Evolutionary conservation across 2,113 vertebrate genomes (phyloP), one percentile per base, ranked within the genome.

Genomic region (Melospiza melodia): DNA sequence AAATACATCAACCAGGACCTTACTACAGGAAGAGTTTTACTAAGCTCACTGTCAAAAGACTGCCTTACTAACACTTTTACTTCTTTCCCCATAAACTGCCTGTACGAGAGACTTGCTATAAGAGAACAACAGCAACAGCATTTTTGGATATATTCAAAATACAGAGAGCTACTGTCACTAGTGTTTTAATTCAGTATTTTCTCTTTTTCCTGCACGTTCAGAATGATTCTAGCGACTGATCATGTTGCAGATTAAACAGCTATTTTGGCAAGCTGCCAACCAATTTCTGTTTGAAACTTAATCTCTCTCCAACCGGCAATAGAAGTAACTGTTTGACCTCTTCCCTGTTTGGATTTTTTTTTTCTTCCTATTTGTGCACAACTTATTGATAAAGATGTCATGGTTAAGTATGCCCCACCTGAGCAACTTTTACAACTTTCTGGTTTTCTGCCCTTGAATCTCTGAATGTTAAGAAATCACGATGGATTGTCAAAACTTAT

Each of bases 271-370:
- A 87, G 25, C 52, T 93, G 82, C 74, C 95, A 94, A 28, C 5
- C 68, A 78, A 86, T 95, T 97, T 97, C 88, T 95, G 68, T 96
- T 97, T 97, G 95, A 97, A 97, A 96, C 21, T 52, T 88, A 84
- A 92, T 96, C 9, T 92, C 76, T 79, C 61, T 94, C 61, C 44
- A 90, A 86, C 66, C 2, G 1, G 65, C 61, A 92, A 83, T 11
- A 89, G 84, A 73, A 92, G 49, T 80, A 95, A 92, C 91, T 95
- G 74, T 94, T 97, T 95, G 94, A 96, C 92, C 93, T 79, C 63
- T 87, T 92, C 54, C 59, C 62, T 57, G 25, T 58, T 79, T 19
- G 9, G 33, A 12, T 33, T 25, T 78, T 62, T 76, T 62, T 72
- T 37, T 3, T 3, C 10, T 51, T 72, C 39, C 44, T 88, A 48